phyloP scores from a whole-genome alignment of 2,113 vertebrate genomes.

The Protobothrops mucrosquamatus region DNA sequence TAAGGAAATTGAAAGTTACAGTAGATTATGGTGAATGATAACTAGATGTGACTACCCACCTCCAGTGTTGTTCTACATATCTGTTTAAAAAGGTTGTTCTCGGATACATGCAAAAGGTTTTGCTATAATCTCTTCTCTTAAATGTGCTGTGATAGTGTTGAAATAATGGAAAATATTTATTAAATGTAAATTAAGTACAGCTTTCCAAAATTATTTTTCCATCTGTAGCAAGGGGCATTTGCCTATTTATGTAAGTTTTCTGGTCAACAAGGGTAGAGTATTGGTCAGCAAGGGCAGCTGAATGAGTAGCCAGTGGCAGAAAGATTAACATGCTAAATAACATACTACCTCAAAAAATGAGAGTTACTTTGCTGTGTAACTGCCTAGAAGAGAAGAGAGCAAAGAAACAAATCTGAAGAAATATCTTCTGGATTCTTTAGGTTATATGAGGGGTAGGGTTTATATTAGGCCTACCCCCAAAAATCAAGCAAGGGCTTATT shows the following conservation, averaged over 20 bases:
- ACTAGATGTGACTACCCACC: not conserved
- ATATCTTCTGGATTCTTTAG: not conserved
- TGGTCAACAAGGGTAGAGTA: not conserved
- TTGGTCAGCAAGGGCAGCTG: constrained; percentile 32
- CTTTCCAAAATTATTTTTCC: not conserved
- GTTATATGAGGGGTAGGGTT: not conserved
- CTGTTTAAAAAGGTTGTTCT: constrained; percentile 19
- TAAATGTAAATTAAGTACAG: not conserved
- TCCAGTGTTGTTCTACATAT: not conserved
- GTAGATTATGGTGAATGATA: not conserved
- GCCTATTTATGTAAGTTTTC: constrained; percentile 37
- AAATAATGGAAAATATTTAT: not conserved
- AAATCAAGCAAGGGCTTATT: too few species aligned
- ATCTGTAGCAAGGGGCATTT: constrained; percentile 13
- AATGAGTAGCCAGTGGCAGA: constrained; percentile 40
- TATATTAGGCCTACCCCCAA: too few species aligned
- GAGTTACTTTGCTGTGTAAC: not conserved
- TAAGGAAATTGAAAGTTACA: not conserved
- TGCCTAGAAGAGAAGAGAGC: not conserved
- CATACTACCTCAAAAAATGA: constrained; percentile 34
- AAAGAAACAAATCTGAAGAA: not conserved
- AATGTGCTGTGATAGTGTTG: not conserved
- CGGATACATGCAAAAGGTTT: not conserved
- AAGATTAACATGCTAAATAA: constrained; percentile 1
- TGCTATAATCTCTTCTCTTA: not conserved